Conservation (phyloP, 2,113 vertebrate species). For the Antigone vipio region DNA sequence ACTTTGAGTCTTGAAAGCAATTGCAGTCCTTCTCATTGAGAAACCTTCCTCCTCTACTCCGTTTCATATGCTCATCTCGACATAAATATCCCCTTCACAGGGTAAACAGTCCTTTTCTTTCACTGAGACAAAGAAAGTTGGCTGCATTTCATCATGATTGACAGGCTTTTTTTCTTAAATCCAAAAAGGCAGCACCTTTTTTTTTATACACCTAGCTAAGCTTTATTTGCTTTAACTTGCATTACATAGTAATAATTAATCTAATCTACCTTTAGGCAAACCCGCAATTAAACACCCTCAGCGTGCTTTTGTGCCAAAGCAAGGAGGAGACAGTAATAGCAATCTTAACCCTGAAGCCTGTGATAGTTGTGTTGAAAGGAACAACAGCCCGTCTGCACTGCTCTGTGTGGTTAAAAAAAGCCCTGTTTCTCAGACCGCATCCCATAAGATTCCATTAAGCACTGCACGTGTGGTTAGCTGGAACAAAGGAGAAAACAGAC, state of each 20-base stretch:
- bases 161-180: slow-evolving; percentile 71
- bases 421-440: slow-evolving; percentile 75
- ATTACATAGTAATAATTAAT: slow-evolving; percentile 86
- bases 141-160: slow-evolving; percentile 66
- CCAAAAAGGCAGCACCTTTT: slow-evolving; percentile 79
- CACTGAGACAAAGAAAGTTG: slow-evolving; percentile 66
- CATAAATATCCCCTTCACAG: slow-evolving; percentile 69
- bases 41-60: slow-evolving; percentile 74
- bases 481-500: slow-evolving; percentile 70
- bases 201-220: slow-evolving; percentile 77
- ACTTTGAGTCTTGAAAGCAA: slow-evolving; percentile 69
- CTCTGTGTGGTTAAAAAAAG: slow-evolving; percentile 75
- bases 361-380: slow-evolving; percentile 73
- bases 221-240: slow-evolving; percentile 80
- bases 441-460: slow-evolving; percentile 77
- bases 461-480: slow-evolving; percentile 89
- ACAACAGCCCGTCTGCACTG: slow-evolving; percentile 69
- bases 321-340: slow-evolving; percentile 78
- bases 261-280: slow-evolving; percentile 84
- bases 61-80: slow-evolving; percentile 61
- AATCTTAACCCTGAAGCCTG: slow-evolving; percentile 81
- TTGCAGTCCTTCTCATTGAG: slow-evolving; percentile 79
- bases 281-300: slow-evolving; percentile 77
- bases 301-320: slow-evolving; percentile 81
- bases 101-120: slow-evolving; percentile 70